phyloP scores from a whole-genome alignment of 2,888 invertebrate genomes.

The Drepanosiphum platanoidis region DNA sequence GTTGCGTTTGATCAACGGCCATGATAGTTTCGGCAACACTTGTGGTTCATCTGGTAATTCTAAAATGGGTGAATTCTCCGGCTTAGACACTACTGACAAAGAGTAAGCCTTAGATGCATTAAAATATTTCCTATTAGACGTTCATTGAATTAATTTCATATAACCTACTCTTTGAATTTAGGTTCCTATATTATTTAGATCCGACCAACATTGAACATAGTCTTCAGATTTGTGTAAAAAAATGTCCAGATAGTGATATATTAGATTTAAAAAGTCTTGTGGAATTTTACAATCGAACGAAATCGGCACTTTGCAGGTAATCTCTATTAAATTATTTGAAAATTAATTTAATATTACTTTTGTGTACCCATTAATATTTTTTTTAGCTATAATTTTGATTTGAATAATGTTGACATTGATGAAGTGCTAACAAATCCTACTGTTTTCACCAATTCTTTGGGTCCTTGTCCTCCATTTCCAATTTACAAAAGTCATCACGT shows the following conservation, averaged over 20 bases:
- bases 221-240: slow-evolving; percentile 87
- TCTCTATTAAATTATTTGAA: slow-evolving; percentile 23
- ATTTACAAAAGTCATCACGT: slow-evolving; percentile 81
- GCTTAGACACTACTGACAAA: slow-evolving; percentile 81
- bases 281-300: slow-evolving; percentile 77
- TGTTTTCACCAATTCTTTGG: slow-evolving; percentile 69
- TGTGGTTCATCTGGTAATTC: slow-evolving; percentile 87
- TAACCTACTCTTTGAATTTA: slow-evolving; percentile 66
- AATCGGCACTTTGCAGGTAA: slow-evolving; percentile 80
- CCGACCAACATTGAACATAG: slow-evolving; percentile 79
- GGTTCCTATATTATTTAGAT: slow-evolving; percentile 85
- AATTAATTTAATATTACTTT: not conserved
- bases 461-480: slow-evolving; percentile 83
- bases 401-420: slow-evolving; percentile 33
- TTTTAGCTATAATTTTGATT: slow-evolving; percentile 61
- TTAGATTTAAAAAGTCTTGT: slow-evolving; percentile 75
- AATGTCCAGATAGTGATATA: slow-evolving; percentile 81
- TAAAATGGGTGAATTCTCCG: slow-evolving; percentile 80
- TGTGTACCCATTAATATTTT: not conserved
- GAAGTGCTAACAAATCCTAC: not conserved
- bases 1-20: slow-evolving; percentile 85
- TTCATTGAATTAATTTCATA: slow-evolving; percentile 42
- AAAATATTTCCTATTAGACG: not conserved
- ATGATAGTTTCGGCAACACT: slow-evolving; percentile 93
- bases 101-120: slow-evolving; percentile 68